Percentiles rank a stretch among this genome's conserved stretches.
Conservation (phyloP, 2,888 invertebrate genomes). For the Drosophila monieri region DNA sequence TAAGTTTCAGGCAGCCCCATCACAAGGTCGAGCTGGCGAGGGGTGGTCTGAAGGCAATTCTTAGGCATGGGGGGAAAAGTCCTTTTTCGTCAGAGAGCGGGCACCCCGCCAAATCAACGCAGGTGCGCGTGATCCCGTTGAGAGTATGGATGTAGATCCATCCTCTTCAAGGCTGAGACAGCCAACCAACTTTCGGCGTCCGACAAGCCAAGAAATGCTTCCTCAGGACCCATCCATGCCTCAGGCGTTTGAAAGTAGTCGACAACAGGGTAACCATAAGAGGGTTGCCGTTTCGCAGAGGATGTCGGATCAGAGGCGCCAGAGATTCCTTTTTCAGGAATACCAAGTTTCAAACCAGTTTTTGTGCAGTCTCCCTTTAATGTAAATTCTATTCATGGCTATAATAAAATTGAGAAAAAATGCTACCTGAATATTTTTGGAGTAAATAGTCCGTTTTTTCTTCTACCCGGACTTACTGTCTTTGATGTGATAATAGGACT, state of each 20-base stretch:
- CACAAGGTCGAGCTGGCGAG: no score
- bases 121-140: no score
- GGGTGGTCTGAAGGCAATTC: background rate
- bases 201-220: background rate
- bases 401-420: no score
- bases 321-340: background rate
- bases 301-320: background rate
- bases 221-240: background rate
- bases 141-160: slow-evolving; percentile 1
- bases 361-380: background rate
- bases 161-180: slow-evolving; percentile 1
- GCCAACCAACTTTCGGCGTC: background rate
- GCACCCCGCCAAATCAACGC: no score
- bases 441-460: no score
- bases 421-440: no score
- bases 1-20: background rate
- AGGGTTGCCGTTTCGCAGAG: background rate
- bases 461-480: no score
- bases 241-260: background rate
- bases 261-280: background rate
- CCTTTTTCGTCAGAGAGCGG: no score
- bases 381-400: background rate
- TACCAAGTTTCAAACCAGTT: background rate
- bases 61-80: background rate
- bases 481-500: no score